phyloP scores from a whole-genome alignment of 2,888 invertebrate genomes.

The Bembecia ichneumoniformis region DNA sequence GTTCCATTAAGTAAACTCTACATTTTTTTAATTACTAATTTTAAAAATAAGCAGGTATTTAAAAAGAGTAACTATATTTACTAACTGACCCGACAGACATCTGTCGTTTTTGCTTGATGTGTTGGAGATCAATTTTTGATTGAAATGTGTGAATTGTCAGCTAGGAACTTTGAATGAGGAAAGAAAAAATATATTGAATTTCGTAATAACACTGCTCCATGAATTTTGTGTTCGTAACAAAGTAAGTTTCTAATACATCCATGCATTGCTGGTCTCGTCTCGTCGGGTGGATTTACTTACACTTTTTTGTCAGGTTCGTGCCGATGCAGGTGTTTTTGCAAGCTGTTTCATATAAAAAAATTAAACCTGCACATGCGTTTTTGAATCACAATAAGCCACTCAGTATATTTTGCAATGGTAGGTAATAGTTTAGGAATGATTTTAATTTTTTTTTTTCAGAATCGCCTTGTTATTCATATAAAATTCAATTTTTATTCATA shows the following conservation, averaged over 20 bases:
- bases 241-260: conserved; percentile 26
- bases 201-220: background rate
- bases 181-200: too few species aligned
- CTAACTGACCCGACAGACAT: too few species aligned
- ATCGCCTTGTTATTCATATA: too few species aligned
- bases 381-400: conserved; percentile 1
- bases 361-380: conserved; percentile 13
- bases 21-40: too few species aligned
- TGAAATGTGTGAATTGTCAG: too few species aligned
- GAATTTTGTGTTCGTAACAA: background rate
- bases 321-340: conserved; percentile 50
- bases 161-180: too few species aligned
- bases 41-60: too few species aligned
- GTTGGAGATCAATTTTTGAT: too few species aligned
- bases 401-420: conserved; percentile 1
- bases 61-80: too few species aligned
- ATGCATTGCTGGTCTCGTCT: conserved; percentile 34
- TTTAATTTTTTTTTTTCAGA: background rate
- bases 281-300: conserved; percentile 22
- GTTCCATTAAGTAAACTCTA: too few species aligned
- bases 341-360: conserved; percentile 26
- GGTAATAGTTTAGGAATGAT: background rate
- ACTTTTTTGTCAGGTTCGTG: conserved; percentile 56
- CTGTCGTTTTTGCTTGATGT: too few species aligned
- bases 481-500: too few species aligned